Evolutionary conservation across 2,797 vertebrate species (phyloP).

Genomic region (Urocyon cinereoargenteus): DNA sequence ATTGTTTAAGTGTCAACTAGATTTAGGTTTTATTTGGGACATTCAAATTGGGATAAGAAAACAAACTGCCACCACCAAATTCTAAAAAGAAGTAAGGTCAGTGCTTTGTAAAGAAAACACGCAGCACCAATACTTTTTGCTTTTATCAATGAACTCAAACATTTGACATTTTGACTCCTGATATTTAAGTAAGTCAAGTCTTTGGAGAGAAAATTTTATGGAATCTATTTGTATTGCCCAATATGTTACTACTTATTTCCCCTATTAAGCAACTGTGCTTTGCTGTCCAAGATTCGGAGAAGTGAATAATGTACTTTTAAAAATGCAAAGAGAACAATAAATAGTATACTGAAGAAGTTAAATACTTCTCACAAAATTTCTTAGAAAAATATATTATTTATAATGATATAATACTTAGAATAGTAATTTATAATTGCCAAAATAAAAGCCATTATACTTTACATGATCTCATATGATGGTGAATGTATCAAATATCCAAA

Average conservation of each 20-base stretch:
- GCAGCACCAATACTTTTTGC: not conserved
- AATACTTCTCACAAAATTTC: not conserved
- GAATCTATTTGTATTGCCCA: constrained; percentile 20
- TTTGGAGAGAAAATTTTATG: not conserved
- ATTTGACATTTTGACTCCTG: constrained; percentile 50
- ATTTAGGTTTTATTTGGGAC: not conserved
- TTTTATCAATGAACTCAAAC: not conserved
- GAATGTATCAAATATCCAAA: not conserved
- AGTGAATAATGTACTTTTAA: not conserved
- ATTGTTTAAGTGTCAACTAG: constrained; percentile 18
- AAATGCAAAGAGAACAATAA: not conserved
- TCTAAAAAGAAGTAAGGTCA: constrained; percentile 6
- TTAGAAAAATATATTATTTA: not conserved
- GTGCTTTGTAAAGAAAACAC: constrained; percentile 41
- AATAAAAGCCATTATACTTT: not conserved
- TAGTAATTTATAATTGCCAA: not conserved
- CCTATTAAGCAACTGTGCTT: not conserved
- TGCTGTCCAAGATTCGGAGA: not conserved
- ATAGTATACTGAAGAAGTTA: constrained; percentile 21
- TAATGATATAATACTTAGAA: not conserved
- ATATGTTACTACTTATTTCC: constrained; percentile 54
- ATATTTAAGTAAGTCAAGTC: not conserved
- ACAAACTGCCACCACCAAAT: not conserved
- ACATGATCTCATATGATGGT: not conserved
- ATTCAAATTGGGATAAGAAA: not conserved